Conservation (phyloP, 2,113 vertebrate genomes). For the Pongo pygmaeus region DNA sequence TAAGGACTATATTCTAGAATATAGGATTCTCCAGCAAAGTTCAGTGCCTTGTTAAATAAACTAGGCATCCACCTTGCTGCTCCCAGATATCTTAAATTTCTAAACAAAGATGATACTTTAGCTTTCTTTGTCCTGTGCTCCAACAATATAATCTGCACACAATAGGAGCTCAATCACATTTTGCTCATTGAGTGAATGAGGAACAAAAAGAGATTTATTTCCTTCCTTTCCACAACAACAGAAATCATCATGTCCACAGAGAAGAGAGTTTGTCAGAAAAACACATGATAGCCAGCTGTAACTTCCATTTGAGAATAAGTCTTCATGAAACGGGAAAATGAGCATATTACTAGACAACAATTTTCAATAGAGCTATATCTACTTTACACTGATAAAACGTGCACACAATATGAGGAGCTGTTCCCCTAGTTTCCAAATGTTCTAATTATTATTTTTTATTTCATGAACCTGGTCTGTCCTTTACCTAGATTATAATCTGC, state of each 20-base stretch:
- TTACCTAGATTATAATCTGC: background rate
- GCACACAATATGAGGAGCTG: background rate
- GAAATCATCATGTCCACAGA: conserved; percentile 28
- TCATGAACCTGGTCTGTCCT: background rate
- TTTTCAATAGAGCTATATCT: background rate
- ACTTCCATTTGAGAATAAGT: conserved; percentile 10
- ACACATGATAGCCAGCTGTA: background rate
- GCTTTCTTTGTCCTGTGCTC: background rate
- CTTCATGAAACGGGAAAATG: conserved; percentile 21
- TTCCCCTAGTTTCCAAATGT: background rate
- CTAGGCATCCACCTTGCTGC: background rate
- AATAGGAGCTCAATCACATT: background rate
- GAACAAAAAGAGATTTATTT: conserved; percentile 59
- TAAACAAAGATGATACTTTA: background rate
- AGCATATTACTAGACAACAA: conserved; percentile 11
- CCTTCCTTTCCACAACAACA: conserved; percentile 40
- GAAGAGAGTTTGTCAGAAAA: conserved; percentile 19
- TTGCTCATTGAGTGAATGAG: conserved; percentile 10
- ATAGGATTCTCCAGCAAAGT: background rate
- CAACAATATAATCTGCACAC: background rate
- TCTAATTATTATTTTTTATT: background rate
- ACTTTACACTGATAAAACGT: background rate
- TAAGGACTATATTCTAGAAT: background rate
- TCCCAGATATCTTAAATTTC: background rate
- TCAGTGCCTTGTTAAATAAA: background rate